Percentiles rank a stretch among this genome's conserved stretches.
These are phyloP conservation scores for Mystacides longicornis DNA, from an alignment of 2,888 invertebrate species.

Conservation along the genomic window DNA sequence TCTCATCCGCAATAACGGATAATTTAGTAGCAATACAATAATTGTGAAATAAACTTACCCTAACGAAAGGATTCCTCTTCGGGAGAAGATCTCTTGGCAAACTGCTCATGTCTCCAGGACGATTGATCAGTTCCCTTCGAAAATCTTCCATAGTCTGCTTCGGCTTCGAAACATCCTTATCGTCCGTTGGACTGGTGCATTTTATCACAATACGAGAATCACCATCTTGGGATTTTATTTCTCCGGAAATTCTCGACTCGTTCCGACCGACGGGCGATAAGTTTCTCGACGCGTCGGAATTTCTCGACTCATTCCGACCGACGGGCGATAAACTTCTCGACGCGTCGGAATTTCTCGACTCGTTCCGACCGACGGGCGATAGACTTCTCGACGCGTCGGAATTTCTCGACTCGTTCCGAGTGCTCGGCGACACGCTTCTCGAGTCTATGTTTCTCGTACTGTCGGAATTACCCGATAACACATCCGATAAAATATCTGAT, in stretches of 20 bases:
- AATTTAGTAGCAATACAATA: background rate
- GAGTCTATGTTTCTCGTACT: slow-evolving; percentile 1
- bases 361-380: slow-evolving; percentile 12
- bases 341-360: slow-evolving; percentile 8
- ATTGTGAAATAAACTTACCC: slow-evolving; percentile 18
- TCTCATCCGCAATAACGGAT: no score
- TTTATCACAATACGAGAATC: slow-evolving; percentile 2
- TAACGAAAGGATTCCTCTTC: slow-evolving; percentile 24
- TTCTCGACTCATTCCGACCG: slow-evolving; percentile 13
- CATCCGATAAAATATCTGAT: background rate
- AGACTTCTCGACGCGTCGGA: slow-evolving; percentile 10
- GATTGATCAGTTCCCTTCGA: slow-evolving; percentile 8
- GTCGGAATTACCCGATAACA: background rate
- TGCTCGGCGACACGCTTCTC: background rate
- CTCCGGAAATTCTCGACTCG: slow-evolving; percentile 12
- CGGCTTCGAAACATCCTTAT: background rate
- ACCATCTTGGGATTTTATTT: slow-evolving; percentile 3
- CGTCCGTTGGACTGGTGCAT: slow-evolving; percentile 5
- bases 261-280: slow-evolving; percentile 14
- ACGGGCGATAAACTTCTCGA: slow-evolving; percentile 12
- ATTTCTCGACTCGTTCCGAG: slow-evolving; percentile 5
- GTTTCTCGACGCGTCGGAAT: slow-evolving; percentile 7
- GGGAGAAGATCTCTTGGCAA: slow-evolving; percentile 23
- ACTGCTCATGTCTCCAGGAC: slow-evolving; percentile 21
- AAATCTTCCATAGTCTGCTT: background rate